Percentiles rank a stretch among this genome's conserved stretches.
Evolutionary conservation across 2,113 vertebrate species (phyloP).

Genomic region (Xiphorhynchus elegans): DNA sequence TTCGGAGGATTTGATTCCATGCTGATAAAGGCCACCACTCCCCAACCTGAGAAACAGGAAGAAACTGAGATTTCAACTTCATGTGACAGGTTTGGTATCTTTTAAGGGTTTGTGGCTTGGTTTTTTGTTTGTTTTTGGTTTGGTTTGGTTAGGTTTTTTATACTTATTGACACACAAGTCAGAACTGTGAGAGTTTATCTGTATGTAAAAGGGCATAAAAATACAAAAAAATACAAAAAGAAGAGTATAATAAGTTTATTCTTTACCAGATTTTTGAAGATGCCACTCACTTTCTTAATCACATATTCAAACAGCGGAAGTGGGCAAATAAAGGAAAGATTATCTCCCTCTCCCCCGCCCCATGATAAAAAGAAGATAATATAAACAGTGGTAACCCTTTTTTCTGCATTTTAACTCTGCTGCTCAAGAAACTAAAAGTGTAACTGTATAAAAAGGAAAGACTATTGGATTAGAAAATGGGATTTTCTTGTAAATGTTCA

Average conservation of each 20-base stretch:
- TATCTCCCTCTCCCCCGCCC: rapidly evolving
- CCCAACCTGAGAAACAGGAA: not conserved
- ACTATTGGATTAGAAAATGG: not conserved
- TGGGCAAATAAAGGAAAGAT: not conserved
- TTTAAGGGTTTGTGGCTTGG: not conserved
- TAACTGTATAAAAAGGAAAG: not conserved
- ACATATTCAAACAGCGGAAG: not conserved
- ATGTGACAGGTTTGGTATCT: not conserved
- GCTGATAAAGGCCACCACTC: not conserved
- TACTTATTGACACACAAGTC: not conserved
- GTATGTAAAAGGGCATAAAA: not conserved
- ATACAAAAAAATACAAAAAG: not conserved
- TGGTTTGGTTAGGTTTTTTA: not conserved
- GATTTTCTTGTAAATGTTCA: not conserved
- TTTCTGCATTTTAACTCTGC: not conserved
- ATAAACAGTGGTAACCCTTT: not conserved
- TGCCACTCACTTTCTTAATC: not conserved
- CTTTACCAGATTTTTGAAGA: not conserved
- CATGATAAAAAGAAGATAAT: not conserved
- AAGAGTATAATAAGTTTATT: not conserved
- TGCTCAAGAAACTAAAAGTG: not conserved
- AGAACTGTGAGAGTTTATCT: not conserved
- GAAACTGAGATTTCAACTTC: not conserved
- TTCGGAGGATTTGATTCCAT: not conserved
- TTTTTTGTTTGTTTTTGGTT: too few species aligned